These are phyloP conservation scores for Podarcis cretensis DNA, from an alignment of 2,113 vertebrate species.

Conservation along the genomic window DNA sequence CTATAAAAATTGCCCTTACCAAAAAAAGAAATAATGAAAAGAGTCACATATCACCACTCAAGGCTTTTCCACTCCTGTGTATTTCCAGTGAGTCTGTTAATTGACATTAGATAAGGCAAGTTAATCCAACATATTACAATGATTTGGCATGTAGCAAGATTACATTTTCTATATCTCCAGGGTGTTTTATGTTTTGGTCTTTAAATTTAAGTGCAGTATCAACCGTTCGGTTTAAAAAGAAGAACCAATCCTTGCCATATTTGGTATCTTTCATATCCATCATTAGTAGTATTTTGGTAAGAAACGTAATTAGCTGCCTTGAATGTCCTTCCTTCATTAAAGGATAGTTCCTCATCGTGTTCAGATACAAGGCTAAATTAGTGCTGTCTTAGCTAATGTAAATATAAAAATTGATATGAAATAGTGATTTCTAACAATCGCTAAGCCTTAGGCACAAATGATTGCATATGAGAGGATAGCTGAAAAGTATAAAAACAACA, in stretches of 20 bases:
- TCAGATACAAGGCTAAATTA: constrained; percentile 75
- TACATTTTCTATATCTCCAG: constrained; percentile 60
- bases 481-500: constrained; percentile 60
- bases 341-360: constrained; percentile 65
- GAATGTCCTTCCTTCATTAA: constrained; percentile 73
- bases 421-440: constrained; percentile 74
- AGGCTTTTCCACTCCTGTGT: not conserved
- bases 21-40: not conserved
- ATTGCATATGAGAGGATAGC: constrained; percentile 67
- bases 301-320: constrained; percentile 83
- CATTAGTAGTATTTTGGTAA: constrained; percentile 78
- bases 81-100: constrained; percentile 44
- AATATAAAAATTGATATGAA: constrained; percentile 78
- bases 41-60: not conserved
- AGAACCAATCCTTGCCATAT: constrained; percentile 68
- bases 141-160: constrained; percentile 75
- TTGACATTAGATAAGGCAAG: constrained; percentile 59
- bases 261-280: constrained; percentile 72
- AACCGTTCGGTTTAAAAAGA: constrained; percentile 63
- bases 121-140: constrained; percentile 53
- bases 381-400: constrained; percentile 77
- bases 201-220: constrained; percentile 50
- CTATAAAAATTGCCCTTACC: constrained; percentile 9
- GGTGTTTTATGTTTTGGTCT: constrained; percentile 49
- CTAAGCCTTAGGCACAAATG: constrained; percentile 71